Evolutionary conservation across 1,140 invertebrate genomes (phyloP), one percentile per base, ranked within the genome.

Genomic region (Lucilia sericata): DNA sequence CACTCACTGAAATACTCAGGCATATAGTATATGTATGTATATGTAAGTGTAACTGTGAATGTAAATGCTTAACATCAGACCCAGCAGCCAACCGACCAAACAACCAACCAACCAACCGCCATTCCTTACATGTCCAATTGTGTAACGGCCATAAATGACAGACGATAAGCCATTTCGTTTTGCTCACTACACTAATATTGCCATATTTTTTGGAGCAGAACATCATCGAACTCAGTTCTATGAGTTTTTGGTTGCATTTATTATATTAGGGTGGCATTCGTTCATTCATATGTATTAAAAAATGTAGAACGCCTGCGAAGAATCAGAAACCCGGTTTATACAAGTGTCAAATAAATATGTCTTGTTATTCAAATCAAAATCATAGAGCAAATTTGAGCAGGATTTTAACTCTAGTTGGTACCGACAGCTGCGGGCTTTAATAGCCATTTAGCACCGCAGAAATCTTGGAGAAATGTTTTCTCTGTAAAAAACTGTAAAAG

Each of bases 61-160:
- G 65, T 21, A 12, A 70, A 19, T 70, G 65, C 21, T 70, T 70
- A 30, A 10, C 21, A 21, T 30, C 55, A 17, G 14, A n/a, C 55
- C 55, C n/a, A 60, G 55, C 55, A 60, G n/a, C 55, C 14, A n/a
- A 60, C 55, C 55, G 55, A 60, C 5, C 14, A 10, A 42, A 7
- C 42, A 10, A 42, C 42, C 42, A 42, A 36, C 36, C 36, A 36
- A 42, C 47, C 21, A 17, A 19, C 55, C 51, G 21, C 36, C 55
- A 74, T 70, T 70, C 51, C n/a, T 65, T n/a, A 36, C n/a, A 21
- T 47, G 55, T 47, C 25, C 65, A 60, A 74, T 12, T 75, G n/a
- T 78, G 74, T 83, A 85, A 85, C 74, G 74, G 74, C 74, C 84
- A 85, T 83, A 85, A 85, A 85, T 85, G 84, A 83, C 84, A 83